Evolutionary conservation across 2,888 invertebrate genomes (phyloP), one percentile per base, ranked within the genome.

Genomic region (Ophonus ardosiacus): DNA sequence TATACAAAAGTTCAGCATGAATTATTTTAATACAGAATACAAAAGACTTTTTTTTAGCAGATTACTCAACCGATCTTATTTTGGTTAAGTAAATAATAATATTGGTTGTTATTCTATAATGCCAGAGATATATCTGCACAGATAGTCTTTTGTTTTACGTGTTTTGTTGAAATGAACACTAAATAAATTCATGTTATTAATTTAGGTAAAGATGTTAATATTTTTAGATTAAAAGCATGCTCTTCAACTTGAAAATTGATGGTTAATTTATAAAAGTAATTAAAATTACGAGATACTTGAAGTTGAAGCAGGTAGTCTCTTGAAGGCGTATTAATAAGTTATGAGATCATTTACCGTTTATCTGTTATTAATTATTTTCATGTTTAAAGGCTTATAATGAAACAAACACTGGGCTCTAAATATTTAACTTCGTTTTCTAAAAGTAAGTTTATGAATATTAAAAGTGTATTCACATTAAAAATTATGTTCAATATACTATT

Each of bases 301-400:
- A 68, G 38, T 68, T 68, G 0, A 68, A 31, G 15, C 24, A 68
- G 68, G 68, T 68, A 15, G 24, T 31, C 38, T 68, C 71, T 21
- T 74, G 18, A 43, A 43, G 10, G 24, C 8, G 13, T 74, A 74
- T 74, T 74, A 74, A 74, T 74, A 43, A 74, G 18, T 43, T 74
- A 8, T 17, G 24, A 74, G 43, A 43, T 17, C 24, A 43, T 43
- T 40, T 74, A 43, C 43, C 40, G 51, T 43, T 74, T 74, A 17
- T 24, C 43, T 18, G 40, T 10, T 43, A 71, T 71, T 43, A 40
- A 74, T 74, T 43, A 74, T 51, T 74, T 43, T 43, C 71, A 74
- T 43, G 71, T 18, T 74, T 2, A 40, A n/a, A 38, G 38, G 21
- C 10, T 24, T 74, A 71, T 71, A 68, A 68, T 68, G 68, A 68